Evolutionary conservation across 2,797 vertebrate genomes (phyloP), one percentile per base, ranked within the genome.

Genomic region (Eulemur rubriventer): DNA sequence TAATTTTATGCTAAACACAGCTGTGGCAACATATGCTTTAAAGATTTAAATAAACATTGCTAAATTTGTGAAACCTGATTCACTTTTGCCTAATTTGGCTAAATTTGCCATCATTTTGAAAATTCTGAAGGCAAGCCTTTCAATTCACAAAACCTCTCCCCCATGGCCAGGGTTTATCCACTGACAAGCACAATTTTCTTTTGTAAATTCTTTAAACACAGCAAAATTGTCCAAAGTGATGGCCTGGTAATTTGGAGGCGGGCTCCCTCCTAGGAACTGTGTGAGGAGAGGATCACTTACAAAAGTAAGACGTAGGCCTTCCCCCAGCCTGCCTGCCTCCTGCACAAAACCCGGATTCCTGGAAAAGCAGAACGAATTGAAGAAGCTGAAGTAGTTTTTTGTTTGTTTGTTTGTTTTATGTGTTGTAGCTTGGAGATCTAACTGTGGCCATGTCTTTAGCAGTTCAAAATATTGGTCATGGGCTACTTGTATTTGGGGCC

Each of bases 31-130:
- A 96, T 80, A 98, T 96, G 98, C 97, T 93, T 89, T 94, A 95
- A 98, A 75, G 91, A 97, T 97, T 98, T 98, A 98, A 97, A 93
- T 88, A 98, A 98, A 92, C 96, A 96, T 95, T 97, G 78, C 88
- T 89, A 97, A 91, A 96, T 98, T 92, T 96, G 86, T 96, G 94
- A 98, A 98, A 96, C 86, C 80, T 76, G 95, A 98, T 59, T 85
- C 96, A 96, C 93, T 97, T 91, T 97, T 70, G 96, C 96, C 97
- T 98, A 97, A 90, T 97, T 97, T 96, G 86, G 79, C 57, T 96
- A 95, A 94, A 97, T 97, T 96, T 90, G 93, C 96, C 91, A 90
- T 97, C 87, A 33, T 95, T 98, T 97, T 96, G 91, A 93, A 86
- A 97, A 97, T 96, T 96, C 78, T 90, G 91, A 95, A 97, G 89